Base-by-base conservation (phyloP, 2,797 vertebrate genomes). In the Rhinatrema bivittatum region DNA sequence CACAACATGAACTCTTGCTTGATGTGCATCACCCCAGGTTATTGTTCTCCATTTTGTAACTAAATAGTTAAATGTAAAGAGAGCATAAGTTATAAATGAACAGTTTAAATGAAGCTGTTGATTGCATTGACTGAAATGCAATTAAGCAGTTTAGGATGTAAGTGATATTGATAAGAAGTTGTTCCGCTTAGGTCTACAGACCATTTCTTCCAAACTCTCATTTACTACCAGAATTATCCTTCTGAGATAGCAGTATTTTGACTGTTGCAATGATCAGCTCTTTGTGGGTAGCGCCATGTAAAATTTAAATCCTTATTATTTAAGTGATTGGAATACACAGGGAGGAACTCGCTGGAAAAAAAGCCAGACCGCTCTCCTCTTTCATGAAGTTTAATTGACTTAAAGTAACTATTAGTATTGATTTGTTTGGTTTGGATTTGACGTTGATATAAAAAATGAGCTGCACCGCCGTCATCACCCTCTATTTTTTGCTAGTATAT, bases 91-190 rank as follows among this genome's bases (percentile, higher is more conserved):
- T 65, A 66, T 51, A 65, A 65, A 64, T 50, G 39, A 70, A 62
- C 56, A 32, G 32, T 60, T 74, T 68, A 55, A 70, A 68, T 65
- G 68, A 75, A 60, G 62, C 53, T 37, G 56, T 65, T 58, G 68
- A 74, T 73, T 67, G 58, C 53, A 59, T 60, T 67, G 54, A 67
- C 63, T 42, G 58, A 65, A 62, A 71, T 71, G 63, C 74, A 70
- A 81, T 79, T 73, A 75, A 64, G 68, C 60, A 27, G 47, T 50
- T 60, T 61, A 65, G 64, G 52, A 68, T 51, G 56, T 62, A 54
- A 72, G 62, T 47, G 66, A 69, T 71, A 57, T 42, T 61, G 58
- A 69, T 65, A 71, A 62, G 65, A 53, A 60, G 65, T 56, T 35
- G 41, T 65, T 27, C 29, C 34, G 15, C 68, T 70, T n/a, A n/a